Evolutionary conservation across 2,888 invertebrate genomes (phyloP).

Genomic region (Erebia ligea): DNA sequence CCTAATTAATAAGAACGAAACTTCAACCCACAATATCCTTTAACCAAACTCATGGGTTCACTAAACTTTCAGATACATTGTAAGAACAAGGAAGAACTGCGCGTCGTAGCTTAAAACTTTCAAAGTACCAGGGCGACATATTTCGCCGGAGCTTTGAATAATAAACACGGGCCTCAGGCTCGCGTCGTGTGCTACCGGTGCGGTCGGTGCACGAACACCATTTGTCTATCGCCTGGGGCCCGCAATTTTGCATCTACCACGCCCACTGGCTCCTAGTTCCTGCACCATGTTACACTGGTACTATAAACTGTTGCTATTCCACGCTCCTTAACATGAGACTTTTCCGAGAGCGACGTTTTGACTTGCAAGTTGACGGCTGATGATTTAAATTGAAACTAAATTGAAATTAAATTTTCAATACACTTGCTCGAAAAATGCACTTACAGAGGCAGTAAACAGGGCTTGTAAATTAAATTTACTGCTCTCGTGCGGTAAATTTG

Average conservation of each 20-base stretch:
- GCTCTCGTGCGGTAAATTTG: too few species aligned
- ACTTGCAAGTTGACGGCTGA: slow-evolving; percentile 16
- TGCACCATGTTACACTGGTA: slow-evolving; percentile 36
- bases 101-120: slow-evolving; percentile 31
- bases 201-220: slow-evolving; percentile 75
- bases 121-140: slow-evolving; percentile 47
- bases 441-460: too few species aligned
- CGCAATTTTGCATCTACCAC: slow-evolving; percentile 78
- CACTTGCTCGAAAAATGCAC: too few species aligned
- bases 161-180: slow-evolving; percentile 53
- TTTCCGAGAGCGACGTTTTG: slow-evolving; percentile 26
- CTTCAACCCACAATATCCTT: slow-evolving; percentile 3
- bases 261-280: slow-evolving; percentile 69
- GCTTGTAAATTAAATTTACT: too few species aligned
- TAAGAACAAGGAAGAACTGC: slow-evolving; percentile 16
- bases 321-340: slow-evolving; percentile 26
- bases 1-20: background rate
- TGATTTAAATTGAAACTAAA: slow-evolving; percentile 22
- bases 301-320: slow-evolving; percentile 14
- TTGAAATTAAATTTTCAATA: too few species aligned
- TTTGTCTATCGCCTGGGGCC: slow-evolving; percentile 70
- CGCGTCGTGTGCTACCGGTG: slow-evolving; percentile 77
- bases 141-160: slow-evolving; percentile 52
- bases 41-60: background rate
- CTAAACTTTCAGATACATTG: slow-evolving; percentile 12